Evolutionary conservation across 2,888 invertebrate species (phyloP).

Genomic region (Heterodera filipjevi): DNA sequence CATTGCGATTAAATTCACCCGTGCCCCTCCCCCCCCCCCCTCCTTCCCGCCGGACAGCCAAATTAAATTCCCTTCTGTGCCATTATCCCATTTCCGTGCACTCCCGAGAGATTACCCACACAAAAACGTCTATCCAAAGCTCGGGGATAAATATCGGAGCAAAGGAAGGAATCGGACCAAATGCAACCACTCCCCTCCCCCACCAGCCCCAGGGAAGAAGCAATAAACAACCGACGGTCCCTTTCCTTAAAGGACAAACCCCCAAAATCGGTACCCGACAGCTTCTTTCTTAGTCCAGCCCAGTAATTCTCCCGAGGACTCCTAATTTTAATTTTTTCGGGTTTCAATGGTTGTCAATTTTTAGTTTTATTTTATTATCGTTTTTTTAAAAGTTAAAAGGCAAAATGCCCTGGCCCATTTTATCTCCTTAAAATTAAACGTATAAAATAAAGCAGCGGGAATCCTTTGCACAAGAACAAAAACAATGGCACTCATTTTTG

Average conservation of each 20-base stretch:
- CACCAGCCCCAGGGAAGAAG: background rate
- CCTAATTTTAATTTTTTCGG: too few relatives aligned
- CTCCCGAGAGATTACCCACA: background rate
- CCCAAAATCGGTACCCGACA: background rate
- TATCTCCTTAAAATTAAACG: background rate
- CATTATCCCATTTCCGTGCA: conserved; percentile 6
- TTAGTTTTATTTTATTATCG: too few relatives aligned
- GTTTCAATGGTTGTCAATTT: too few relatives aligned
- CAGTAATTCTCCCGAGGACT: too few relatives aligned
- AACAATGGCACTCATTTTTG: conserved; percentile 1
- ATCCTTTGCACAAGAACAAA: background rate
- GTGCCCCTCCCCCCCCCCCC: background rate
- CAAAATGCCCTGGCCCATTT: too few relatives aligned
- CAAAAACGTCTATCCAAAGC: conserved; percentile 3
- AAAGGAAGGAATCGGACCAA: background rate
- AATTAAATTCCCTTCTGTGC: conserved; percentile 5
- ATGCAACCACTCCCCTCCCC: background rate
- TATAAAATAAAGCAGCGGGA: background rate
- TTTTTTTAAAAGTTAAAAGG: too few relatives aligned
- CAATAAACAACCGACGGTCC: background rate
- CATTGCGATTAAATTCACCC: conserved; percentile 4
- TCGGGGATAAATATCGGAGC: conserved; percentile 1
- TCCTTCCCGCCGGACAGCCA: background rate
- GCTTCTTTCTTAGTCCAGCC: too few relatives aligned
- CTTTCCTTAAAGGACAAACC: background rate